phyloP scores from a whole-genome alignment of 2,888 invertebrate genomes.

The Agriopis marginaria region DNA sequence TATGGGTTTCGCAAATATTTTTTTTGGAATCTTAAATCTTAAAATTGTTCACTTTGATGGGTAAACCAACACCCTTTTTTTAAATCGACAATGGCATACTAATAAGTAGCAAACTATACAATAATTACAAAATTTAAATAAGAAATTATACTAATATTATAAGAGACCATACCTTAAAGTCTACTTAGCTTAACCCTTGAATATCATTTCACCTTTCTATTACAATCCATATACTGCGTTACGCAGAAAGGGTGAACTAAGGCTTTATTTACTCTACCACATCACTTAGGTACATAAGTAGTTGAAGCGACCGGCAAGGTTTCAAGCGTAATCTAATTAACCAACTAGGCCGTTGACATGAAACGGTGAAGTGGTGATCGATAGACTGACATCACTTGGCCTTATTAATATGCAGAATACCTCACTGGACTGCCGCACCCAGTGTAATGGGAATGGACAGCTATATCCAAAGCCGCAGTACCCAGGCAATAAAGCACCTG shows the following conservation, averaged over 20 bases:
- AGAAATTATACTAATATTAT: too few relatives aligned
- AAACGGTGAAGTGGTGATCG: constrained; percentile 35
- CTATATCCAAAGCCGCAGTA: constrained; percentile 21
- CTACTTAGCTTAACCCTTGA: too few relatives aligned
- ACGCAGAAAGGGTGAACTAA: too few relatives aligned
- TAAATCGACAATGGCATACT: too few relatives aligned
- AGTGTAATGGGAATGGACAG: constrained; percentile 14
- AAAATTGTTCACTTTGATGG: too few relatives aligned
- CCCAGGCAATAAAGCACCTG: constrained; percentile 24
- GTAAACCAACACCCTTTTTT: too few relatives aligned
- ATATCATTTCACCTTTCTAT: too few relatives aligned
- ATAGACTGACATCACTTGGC: constrained; percentile 46
- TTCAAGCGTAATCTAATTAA: constrained; percentile 36
- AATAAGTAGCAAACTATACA: too few relatives aligned
- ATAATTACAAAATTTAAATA: too few relatives aligned
- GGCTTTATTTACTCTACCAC: background rate
- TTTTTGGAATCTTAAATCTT: too few relatives aligned
- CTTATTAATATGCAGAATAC: constrained; percentile 53
- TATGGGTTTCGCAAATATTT: too few relatives aligned
- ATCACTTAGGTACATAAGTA: background rate
- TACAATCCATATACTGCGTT: background rate
- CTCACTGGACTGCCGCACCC: constrained; percentile 33
- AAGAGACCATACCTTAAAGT: too few relatives aligned
- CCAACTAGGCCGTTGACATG: constrained; percentile 27
- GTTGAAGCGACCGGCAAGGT: constrained; percentile 11